A percentile compares a stretch with the other conserved stretches of the same genome.
These are phyloP conservation scores for Melolontha melolontha DNA, from an alignment of 2,888 invertebrate genomes.

Conservation along the genomic window DNA sequence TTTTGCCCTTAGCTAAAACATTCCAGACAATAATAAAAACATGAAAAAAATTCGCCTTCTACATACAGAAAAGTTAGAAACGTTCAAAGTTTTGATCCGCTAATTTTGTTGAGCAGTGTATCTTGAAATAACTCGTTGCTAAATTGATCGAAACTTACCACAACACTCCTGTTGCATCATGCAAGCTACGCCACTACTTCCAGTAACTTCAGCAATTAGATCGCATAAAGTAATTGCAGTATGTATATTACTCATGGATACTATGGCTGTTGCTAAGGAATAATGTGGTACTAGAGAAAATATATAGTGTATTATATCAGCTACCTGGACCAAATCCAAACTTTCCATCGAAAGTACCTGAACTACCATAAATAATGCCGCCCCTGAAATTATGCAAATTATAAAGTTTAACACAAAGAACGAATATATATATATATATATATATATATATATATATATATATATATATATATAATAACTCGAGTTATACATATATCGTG, in stretches of 20 bases:
- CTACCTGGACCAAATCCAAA: slow-evolving; percentile 71
- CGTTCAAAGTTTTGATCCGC: no score
- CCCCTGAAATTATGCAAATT: slow-evolving; percentile 67
- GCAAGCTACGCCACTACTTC: not conserved
- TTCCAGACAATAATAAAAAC: no score
- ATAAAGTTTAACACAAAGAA: not conserved
- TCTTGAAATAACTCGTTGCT: no score
- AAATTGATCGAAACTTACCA: not conserved
- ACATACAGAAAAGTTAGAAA: no score
- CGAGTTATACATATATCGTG: no score
- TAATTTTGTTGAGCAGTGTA: no score
- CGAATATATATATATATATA: no score
- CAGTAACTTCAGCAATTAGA: not conserved
- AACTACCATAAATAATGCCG: slow-evolving; percentile 78
- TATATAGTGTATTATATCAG: slow-evolving; percentile 73
- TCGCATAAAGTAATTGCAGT: slow-evolving; percentile 43
- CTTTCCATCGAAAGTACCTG: slow-evolving; percentile 74
- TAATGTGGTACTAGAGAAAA: slow-evolving; percentile 81
- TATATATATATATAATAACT: no score
- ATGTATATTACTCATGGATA: slow-evolving; percentile 55
- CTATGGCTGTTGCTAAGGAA: slow-evolving; percentile 68
- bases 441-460: no score
- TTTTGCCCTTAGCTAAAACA: no score
- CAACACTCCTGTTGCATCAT: not conserved
- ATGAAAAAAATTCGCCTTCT: no score